A percentile compares a stretch with the other conserved stretches of the same genome.
Evolutionary conservation across 2,888 invertebrate genomes (phyloP).

Genomic region (Oxyteleia sp.): DNA sequence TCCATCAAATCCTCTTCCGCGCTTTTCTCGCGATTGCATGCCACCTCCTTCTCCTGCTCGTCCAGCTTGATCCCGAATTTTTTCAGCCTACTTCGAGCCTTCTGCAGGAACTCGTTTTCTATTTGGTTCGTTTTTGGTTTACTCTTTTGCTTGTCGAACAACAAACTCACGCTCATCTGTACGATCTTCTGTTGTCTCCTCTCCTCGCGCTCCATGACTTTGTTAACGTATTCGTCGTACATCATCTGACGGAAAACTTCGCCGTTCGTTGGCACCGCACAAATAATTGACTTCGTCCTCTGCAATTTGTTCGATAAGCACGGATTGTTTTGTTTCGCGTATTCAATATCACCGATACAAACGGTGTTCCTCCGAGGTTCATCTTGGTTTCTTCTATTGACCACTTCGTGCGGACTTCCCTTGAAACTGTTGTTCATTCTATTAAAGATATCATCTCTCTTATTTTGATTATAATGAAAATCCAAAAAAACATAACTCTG

Average conservation of each 20-base stretch:
- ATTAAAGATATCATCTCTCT: too few relatives aligned
- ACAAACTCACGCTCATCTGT: conserved; percentile 90
- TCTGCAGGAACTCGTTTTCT: conserved; percentile 93
- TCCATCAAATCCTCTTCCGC: conserved; percentile 87
- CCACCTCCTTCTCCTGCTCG: conserved; percentile 86
- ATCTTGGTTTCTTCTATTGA: too few relatives aligned
- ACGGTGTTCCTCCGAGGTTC: too few relatives aligned
- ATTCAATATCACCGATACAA: too few relatives aligned
- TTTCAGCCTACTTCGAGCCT: conserved; percentile 91
- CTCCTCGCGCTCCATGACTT: conserved; percentile 93
- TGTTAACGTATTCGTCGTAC: conserved; percentile 94
- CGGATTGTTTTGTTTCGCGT: neutral
- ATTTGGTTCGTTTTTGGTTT: conserved; percentile 88
- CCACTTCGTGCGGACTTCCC: too few relatives aligned
- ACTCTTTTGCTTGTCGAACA: conserved; percentile 75
- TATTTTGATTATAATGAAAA: too few relatives aligned
- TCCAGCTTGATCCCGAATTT: conserved; percentile 91
- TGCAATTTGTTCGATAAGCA: neutral
- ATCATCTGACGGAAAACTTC: conserved; percentile 93
- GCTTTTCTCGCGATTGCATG: conserved; percentile 77
- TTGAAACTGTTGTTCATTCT: too few relatives aligned
- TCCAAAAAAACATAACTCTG: too few relatives aligned
- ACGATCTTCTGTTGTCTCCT: conserved; percentile 93
- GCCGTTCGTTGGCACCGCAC: conserved; percentile 88
- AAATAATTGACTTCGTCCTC: conserved; percentile 84